Base-by-base conservation (phyloP, 2,113 vertebrate genomes). In the Eleginops maclovinus region DNA sequence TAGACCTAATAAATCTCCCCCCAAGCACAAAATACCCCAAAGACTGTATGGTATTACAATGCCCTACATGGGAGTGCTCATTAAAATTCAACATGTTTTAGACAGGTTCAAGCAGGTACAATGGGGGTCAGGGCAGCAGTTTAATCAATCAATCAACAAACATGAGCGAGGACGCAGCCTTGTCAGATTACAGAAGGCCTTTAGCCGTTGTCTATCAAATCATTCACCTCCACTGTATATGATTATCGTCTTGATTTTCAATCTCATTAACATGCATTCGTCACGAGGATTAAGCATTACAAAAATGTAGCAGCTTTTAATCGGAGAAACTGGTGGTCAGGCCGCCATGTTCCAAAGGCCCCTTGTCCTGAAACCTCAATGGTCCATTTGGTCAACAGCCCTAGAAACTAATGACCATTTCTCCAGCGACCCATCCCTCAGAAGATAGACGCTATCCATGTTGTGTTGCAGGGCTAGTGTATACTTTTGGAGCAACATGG, bases 1-100 rank as follows among this genome's bases (percentile, higher is more conserved):
- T 72, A 55, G 54, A 72, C 49, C 51, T 77, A 84, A 83, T 79
- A 79, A 86, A 79, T 21, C n/a, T 56, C 4, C 62, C n/a, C 83
- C 62, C 54, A 44, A 81, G 31, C 62, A 55, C 58, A 71, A 71
- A 75, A 81, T 60, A 55, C 81, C 71, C 80, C 69, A 62, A 47
- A 76, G 47, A 43, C 50, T 3, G 59, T 17, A 12, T 41, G 43
- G 21, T 36, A 12, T 21, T n/a, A 56, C 47, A n/a, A 22, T 21
- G 47, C 21, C 51, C 58, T 62, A 46, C 5, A 4, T 15, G 47
- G 36, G 74, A 74, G 67, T 26, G 21, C 55, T 60, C 66, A 72
- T 86, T 72, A 49, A 59, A 65, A 86, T 67, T 59, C 66, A 24
- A 17, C 15, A 21, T 10, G 14, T 26, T 67, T 36, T 12, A 21